A percentile compares a stretch with the other conserved stretches of the same genome.
Evolutionary conservation across 2,113 vertebrate species (phyloP).

Genomic region (Entomyzon cyanotis): DNA sequence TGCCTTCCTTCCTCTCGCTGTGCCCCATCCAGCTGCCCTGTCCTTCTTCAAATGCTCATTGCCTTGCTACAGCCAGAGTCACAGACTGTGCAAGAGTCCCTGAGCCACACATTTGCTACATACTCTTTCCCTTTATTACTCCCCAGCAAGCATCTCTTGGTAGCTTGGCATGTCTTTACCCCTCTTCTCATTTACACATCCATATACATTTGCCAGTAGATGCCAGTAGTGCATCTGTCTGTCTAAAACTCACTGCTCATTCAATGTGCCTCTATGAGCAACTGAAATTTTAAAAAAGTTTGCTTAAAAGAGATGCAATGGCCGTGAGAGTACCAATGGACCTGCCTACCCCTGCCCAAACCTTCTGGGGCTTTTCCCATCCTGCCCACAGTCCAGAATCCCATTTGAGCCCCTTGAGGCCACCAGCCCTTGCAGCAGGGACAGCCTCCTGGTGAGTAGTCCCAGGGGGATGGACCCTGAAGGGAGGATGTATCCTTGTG

Average conservation of each 20-base stretch:
- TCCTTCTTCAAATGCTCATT: background rate
- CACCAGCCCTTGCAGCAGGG: background rate
- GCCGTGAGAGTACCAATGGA: background rate
- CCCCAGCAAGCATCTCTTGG: background rate
- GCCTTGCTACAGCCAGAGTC: background rate
- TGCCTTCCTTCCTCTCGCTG: background rate
- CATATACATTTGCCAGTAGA: background rate
- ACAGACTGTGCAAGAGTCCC: background rate
- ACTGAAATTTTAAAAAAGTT: background rate
- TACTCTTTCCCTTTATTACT: background rate
- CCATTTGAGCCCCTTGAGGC: background rate
- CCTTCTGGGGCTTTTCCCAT: background rate
- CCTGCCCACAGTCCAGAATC: background rate
- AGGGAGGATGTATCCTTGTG: background rate
- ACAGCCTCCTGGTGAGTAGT: background rate
- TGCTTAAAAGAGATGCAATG: background rate
- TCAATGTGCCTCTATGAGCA: rapidly evolving
- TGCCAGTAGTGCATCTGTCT: background rate
- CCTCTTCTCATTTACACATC: background rate
- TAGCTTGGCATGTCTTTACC: background rate
- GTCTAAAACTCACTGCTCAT: background rate
- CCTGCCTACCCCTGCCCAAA: background rate
- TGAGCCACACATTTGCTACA: background rate
- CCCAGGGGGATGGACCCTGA: background rate
- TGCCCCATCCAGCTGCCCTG: background rate